Evolutionary conservation across 2,888 invertebrate species (phyloP), one percentile per base, ranked within the genome.

Genomic region (Pseudeuparius sepicola): DNA sequence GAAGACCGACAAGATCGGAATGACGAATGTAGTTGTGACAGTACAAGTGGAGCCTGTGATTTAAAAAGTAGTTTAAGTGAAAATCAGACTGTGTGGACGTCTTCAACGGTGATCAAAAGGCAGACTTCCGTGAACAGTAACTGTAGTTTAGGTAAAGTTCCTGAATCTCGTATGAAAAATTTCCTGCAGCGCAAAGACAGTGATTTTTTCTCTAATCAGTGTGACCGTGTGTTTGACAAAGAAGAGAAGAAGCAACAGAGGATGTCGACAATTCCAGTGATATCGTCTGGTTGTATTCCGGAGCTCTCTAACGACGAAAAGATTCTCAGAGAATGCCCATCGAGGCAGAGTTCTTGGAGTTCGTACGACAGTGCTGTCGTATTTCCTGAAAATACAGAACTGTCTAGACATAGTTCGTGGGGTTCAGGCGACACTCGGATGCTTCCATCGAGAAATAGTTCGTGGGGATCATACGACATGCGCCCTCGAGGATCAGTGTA

Each of bases 361-460:
- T 78, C 78, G 17, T 76, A 76, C 56, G 84, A 84, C 60, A 82
- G 83, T 56, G 83, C 81, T 14, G 78, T 81, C 18, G 78, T 74
- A 28, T 65, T 57, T 41, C 63, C 62, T 40, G 70, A 69, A 44
- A 55, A 60, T n/a, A 80, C 80, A 47, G 58, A 65, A 23, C 72
- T 78, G 16, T 80, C 82, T 37, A 71, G 85, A 6, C 83, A 84
- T 56, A 78, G 84, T 45, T 84, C 85, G 24, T 85, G 86, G 84
- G 83, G 84, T 39, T 79, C 81, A n/a, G 75, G 74, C 31, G 81
- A 82, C 54, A 71, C 72, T 32, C 66, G 76, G 24, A 69, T 70
- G 3, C 48, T 73, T 36, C 75, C 78, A 1, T 74, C 77, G 18
- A 63, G 80, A 32, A 79, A 78, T 47, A 76, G 78, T 59, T 78